Conservation (phyloP, 1,140 invertebrate species). For the Calephelis virginiensis region DNA sequence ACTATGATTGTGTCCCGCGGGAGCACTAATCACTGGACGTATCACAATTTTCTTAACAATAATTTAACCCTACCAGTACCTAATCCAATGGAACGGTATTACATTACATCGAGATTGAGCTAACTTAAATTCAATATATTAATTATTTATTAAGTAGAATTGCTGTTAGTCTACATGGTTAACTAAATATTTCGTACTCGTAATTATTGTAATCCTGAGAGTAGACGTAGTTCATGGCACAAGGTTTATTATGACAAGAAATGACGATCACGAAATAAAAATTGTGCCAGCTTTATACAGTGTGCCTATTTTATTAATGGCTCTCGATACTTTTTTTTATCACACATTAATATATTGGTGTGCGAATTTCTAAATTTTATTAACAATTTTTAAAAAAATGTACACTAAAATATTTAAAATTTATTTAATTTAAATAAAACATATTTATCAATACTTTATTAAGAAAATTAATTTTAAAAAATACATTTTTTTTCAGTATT, state of each 20-base stretch:
- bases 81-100: conserved; percentile 75
- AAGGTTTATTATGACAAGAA: conserved; percentile 72
- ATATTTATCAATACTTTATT: too few species aligned
- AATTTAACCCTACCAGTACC: conserved; percentile 69
- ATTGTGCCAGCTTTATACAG: conserved; percentile 47
- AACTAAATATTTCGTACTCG: conserved; percentile 54
- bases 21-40: conserved; percentile 65
- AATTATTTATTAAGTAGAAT: conserved; percentile 74
- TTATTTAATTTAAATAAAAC: too few species aligned
- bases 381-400: too few species aligned
- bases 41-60: conserved; percentile 71
- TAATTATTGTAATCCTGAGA: conserved; percentile 61
- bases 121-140: conserved; percentile 76
- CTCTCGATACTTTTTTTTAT: too few species aligned
- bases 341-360: too few species aligned
- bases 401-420: too few species aligned
- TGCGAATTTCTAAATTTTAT: too few species aligned
- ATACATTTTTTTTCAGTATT: background rate
- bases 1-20: conserved; percentile 20
- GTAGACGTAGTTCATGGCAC: conserved; percentile 72
- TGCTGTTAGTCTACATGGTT: conserved; percentile 69
- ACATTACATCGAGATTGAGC: conserved; percentile 75
- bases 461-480: too few species aligned
- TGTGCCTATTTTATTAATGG: background rate
- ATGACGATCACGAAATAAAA: conserved; percentile 28